Base-by-base conservation (phyloP, 2,797 vertebrate species). In the Pyrocephalus nanus region DNA sequence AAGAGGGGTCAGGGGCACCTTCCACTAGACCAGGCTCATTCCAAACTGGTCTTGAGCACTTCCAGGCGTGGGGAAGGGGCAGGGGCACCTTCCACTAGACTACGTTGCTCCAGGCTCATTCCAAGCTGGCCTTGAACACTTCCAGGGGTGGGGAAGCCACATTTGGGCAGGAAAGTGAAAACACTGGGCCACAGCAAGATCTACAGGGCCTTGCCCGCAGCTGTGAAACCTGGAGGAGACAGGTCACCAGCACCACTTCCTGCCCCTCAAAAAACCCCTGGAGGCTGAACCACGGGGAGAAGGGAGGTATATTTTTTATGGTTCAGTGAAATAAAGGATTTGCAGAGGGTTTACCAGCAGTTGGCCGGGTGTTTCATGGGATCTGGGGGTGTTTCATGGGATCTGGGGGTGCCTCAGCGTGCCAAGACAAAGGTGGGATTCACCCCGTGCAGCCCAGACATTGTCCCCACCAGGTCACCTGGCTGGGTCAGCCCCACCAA, bases 391-490 rank as follows among this genome's bases (percentile, higher is more conserved):
- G 32, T 50, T 78, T 71, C 34, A 60, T 4, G 4, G 70, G 86
- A 43, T 30, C 53, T 42, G 42, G 4, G 25, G 53, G 17, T 27
- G 86, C 16, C 11, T 48, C 23, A 32, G 76, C 29, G 3, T 5
- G 67, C 30, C 42, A 45, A 79, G 69, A 51, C 45, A 60, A 84
- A 92, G 78, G 73, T 0, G 6, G 53, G 84, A 43, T 64, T 38
- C 42, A 26, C 36, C 8, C 51, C 3, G 10, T 8, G 26, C 83
- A 76, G 86, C 78, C 65, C 90, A 94, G 86, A 67, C 69, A 81
- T 94, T 96, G 94, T 95, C 90, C 90, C 84, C 34, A 55, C 20
- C 71, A 32, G 93, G 93, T 97, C 84, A 93, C 86, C 72, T 12
- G 62, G 58, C 91, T 86, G 78, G 90, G 81, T 88, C 95, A 92